Evolutionary conservation across 2,888 invertebrate genomes (phyloP).

Genomic region (Andrena fulva): DNA sequence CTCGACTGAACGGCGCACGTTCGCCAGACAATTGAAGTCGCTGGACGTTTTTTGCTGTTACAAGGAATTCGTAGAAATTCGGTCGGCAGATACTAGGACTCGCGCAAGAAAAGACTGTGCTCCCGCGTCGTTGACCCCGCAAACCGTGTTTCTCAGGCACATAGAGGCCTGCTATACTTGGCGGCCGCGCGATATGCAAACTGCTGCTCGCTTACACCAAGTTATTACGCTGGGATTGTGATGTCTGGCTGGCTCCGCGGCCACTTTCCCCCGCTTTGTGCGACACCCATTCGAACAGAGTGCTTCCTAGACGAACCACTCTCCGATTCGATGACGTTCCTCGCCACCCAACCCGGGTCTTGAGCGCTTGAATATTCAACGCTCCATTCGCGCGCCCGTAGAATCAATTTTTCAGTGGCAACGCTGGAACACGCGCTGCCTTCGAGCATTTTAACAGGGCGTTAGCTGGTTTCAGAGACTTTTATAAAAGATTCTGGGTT

Average conservation of each 20-base stretch:
- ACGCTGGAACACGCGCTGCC: not conserved
- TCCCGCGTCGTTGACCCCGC: conserved; percentile 54
- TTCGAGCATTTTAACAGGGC: not conserved
- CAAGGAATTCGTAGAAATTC: conserved; percentile 7
- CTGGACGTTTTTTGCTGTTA: not conserved
- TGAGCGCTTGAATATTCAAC: not conserved
- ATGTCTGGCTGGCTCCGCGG: conserved; percentile 11
- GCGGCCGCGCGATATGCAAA: conserved; percentile 61
- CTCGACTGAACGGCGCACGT: not conserved
- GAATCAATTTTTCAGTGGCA: not conserved
- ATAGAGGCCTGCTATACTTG: conserved; percentile 28
- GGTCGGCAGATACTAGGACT: conserved; percentile 2
- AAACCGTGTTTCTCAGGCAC: conserved; percentile 14
- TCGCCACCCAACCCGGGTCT: not conserved
- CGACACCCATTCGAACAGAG: not conserved
- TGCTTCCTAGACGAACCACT: not conserved
- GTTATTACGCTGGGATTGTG: conserved; percentile 60
- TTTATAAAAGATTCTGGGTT: not conserved
- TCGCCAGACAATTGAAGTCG: not conserved
- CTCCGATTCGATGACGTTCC: conserved; percentile 12
- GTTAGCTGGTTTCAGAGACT: not conserved
- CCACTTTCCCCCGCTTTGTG: conserved; percentile 28
- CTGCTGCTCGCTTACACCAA: conserved; percentile 48
- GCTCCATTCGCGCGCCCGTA: not conserved
- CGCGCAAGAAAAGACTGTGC: conserved; percentile 10